phyloP scores from a whole-genome alignment of 1,140 invertebrate species.

The Augochlora pura region DNA sequence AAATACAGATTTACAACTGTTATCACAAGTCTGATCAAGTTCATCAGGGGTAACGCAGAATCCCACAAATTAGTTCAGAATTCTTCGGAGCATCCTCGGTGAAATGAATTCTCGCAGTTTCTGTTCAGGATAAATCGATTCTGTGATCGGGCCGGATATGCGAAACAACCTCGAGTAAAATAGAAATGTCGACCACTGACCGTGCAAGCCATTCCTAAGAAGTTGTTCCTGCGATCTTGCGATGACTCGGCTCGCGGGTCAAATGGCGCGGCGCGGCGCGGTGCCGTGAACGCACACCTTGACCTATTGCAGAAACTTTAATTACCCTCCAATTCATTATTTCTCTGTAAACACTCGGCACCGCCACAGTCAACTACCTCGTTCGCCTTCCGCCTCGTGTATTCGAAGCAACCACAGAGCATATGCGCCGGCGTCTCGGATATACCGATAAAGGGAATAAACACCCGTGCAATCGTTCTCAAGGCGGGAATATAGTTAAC shows the following conservation, averaged over 20 bases:
- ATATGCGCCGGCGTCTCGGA: conserved; percentile 21
- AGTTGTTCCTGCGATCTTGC: background rate
- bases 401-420: background rate
- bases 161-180: background rate
- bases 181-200: background rate
- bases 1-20: no score
- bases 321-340: conserved; percentile 20
- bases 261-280: background rate
- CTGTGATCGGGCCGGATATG: background rate
- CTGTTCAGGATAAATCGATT: background rate
- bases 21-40: no score
- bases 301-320: conserved; percentile 23
- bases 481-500: conserved; percentile 47
- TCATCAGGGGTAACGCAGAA: no score
- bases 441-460: conserved; percentile 27
- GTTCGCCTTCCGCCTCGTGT: background rate
- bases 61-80: no score
- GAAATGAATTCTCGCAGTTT: background rate
- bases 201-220: background rate
- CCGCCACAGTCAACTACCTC: background rate
- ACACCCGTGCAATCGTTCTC: conserved; percentile 18
- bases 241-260: background rate
- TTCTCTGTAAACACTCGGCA: conserved; percentile 8
- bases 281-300: background rate
- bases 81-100: no score